Base-by-base conservation (phyloP, 2,113 vertebrate genomes). In the Syngnathus typhle region DNA sequence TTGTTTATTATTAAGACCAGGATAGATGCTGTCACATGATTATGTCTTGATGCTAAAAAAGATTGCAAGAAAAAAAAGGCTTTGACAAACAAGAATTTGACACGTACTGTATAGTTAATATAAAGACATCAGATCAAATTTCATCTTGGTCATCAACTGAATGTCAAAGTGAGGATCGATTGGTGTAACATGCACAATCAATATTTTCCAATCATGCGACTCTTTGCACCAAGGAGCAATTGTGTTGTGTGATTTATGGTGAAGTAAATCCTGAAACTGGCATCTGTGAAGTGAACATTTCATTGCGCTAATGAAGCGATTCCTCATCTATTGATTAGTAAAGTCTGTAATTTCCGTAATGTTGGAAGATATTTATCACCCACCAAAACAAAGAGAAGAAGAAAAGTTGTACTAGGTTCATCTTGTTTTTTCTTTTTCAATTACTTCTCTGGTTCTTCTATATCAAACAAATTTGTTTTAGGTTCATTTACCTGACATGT, bases 301-400 rank as follows among this genome's bases (percentile, higher is more conserved):
- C 70, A 73, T 81, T 79, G 80, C 73, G 68, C 78, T 76, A 83
- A 85, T 85, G 77, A 80, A 85, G 78, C 46, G 3, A 38, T 65
- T 49, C 43, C 66, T 83, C 68, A 65, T 56, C 73, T 72, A 82
- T 79, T 81, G 80, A 84, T 85, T 81, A 73, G 69, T 55, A 36
- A 44, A 71, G 68, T 69, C 64, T 78, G 11, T 78, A 68, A 72
- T 81, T 68, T 43, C 27, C 27, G 27, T 3, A 32, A 32, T 32
- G 64, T 51, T 0, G 39, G 60, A 72, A 59, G 56, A 39, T 65
- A 69, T 86, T 80, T 64, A 76, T 85, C 82, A 77, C 76, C 73
- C 52, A 63, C 64, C 63, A 7, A 72, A 69, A 64, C 52, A 54
- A 51, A 69, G 73, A 63, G 59, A 51, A 39, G 58, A 68, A n/a